Conservation (phyloP, 2,113 vertebrate genomes). For the Periophthalmus modestus region DNA sequence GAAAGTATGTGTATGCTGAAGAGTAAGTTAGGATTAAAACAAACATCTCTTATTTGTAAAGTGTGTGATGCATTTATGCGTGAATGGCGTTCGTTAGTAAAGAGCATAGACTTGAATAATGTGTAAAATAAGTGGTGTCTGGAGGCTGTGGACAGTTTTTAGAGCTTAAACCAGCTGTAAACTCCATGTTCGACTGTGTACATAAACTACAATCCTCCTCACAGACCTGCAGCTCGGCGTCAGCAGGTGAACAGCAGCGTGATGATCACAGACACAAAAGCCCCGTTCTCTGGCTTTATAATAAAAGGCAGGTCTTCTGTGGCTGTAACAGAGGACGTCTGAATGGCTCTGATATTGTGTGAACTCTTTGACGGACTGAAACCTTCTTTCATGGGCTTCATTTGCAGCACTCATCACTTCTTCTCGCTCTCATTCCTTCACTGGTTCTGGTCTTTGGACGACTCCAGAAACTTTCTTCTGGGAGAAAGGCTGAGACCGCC, state of each 20-base stretch:
- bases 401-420: slow-evolving; percentile 22
- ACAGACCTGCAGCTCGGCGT: not conserved
- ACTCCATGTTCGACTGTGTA: not conserved
- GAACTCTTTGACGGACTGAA: slow-evolving; percentile 22
- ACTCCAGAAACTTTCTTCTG: slow-evolving; percentile 39
- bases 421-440: slow-evolving; percentile 35
- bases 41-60: not conserved
- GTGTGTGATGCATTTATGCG: not conserved
- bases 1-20: too few relatives aligned
- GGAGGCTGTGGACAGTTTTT: not conserved
- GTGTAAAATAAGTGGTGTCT: not conserved
- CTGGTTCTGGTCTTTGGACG: slow-evolving; percentile 45
- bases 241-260: not conserved
- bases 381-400: slow-evolving; percentile 25
- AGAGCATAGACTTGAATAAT: not conserved
- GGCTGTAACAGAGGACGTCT: not conserved
- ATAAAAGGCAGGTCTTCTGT: too few relatives aligned
- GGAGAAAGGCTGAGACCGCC: slow-evolving; percentile 61
- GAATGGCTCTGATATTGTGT: not conserved
- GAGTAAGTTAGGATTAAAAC: not conserved
- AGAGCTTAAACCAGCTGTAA: not conserved
- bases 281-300: not conserved
- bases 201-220: not conserved
- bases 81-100: not conserved
- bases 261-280: not conserved